Percentiles rank a stretch among this genome's conserved stretches.
These are phyloP conservation scores for Papilio polytes DNA, from an alignment of 1,140 invertebrate species.

Conservation along the genomic window DNA sequence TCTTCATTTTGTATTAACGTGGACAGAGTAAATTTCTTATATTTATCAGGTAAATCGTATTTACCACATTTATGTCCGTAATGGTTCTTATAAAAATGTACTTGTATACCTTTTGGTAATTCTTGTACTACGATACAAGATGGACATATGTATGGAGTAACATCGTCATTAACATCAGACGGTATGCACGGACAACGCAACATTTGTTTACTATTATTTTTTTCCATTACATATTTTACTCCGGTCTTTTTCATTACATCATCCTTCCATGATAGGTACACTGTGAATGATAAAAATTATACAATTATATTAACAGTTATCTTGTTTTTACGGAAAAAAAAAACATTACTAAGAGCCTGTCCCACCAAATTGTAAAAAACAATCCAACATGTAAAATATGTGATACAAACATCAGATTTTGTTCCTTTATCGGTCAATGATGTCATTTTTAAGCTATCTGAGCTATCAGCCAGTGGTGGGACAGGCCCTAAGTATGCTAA, in stretches of 20 bases:
- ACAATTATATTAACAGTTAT: too few relatives aligned
- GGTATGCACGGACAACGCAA: conserved; percentile 52
- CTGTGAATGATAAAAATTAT: conserved; percentile 50
- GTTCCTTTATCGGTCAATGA: too few relatives aligned
- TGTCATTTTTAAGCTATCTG: too few relatives aligned
- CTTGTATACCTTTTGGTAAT: conserved; percentile 61
- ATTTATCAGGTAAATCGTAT: conserved; percentile 49
- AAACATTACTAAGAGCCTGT: too few relatives aligned
- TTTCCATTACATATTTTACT: conserved; percentile 50
- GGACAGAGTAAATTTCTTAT: conserved; percentile 55
- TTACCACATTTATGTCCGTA: conserved; percentile 45
- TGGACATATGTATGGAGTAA: conserved; percentile 51
- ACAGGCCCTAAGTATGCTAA: too few relatives aligned
- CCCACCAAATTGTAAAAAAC: too few relatives aligned
- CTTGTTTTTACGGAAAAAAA: too few relatives aligned
- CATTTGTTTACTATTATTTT: conserved; percentile 49
- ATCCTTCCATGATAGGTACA: conserved; percentile 59
- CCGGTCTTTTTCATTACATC: conserved; percentile 53
- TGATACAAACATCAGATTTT: too few relatives aligned
- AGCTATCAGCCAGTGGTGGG: too few relatives aligned
- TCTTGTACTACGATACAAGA: conserved; percentile 55
- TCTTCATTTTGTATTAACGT: conserved; percentile 48
- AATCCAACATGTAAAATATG: too few relatives aligned
- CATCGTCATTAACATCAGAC: neutral
- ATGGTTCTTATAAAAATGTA: conserved; percentile 59